Percentiles rank a stretch among this genome's conserved stretches.
These are phyloP conservation scores for Nilaparvata lugens DNA, from an alignment of 1,140 invertebrate genomes.

Conservation along the genomic window DNA sequence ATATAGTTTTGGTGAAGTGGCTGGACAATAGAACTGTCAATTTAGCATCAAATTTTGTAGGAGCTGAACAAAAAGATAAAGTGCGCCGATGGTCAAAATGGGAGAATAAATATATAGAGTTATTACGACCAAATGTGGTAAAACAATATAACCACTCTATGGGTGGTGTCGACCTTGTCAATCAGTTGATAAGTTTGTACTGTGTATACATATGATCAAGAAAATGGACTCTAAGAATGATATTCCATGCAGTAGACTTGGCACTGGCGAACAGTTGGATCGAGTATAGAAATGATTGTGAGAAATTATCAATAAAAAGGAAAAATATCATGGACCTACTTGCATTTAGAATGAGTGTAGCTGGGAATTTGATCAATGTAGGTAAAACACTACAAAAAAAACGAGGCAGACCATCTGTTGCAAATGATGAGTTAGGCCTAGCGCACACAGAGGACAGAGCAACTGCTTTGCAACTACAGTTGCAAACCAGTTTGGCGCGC, in stretches of 20 bases:
- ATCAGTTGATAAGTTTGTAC: conserved; percentile 26
- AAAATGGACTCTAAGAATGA: conserved; percentile 32
- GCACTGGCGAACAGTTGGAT: conserved; percentile 26
- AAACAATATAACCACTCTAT: conserved; percentile 35
- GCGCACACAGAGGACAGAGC: no score
- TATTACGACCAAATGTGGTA: conserved; percentile 31
- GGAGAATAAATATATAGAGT: conserved; percentile 28
- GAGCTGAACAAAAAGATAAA: conserved; percentile 9
- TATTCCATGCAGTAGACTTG: conserved; percentile 30
- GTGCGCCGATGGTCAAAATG: conserved; percentile 30
- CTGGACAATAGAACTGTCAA: conserved; percentile 16
- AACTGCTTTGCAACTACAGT: no score
- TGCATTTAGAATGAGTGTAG: neutral
- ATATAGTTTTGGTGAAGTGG: conserved; percentile 18
- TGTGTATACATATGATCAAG: conserved; percentile 26
- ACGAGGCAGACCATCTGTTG: neutral
- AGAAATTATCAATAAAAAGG: neutral
- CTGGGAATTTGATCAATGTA: neutral
- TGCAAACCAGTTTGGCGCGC: no score
- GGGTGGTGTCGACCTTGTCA: conserved; percentile 34
- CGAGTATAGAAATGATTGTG: conserved; percentile 26
- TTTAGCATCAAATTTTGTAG: conserved; percentile 21
- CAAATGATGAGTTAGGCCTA: no score
- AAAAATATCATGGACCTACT: neutral
- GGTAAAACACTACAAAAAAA: neutral